Evolutionary conservation across 2,888 invertebrate species (phyloP).

Genomic region (Hedychridium roseum): DNA sequence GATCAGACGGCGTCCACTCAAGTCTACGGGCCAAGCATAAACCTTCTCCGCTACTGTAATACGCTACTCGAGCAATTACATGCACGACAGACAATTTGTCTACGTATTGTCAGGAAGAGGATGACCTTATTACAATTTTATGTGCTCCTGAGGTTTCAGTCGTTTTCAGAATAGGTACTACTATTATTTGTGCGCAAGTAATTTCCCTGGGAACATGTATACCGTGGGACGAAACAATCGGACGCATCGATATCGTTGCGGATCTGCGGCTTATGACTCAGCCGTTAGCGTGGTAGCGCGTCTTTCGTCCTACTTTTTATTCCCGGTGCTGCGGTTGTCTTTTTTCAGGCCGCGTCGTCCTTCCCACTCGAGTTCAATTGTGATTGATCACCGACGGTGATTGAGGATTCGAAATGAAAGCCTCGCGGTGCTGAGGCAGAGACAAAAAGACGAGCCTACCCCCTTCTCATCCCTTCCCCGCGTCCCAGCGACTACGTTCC

Average conservation of each 20-base stretch:
- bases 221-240: too few relatives aligned
- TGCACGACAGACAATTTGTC: background rate
- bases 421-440: constrained; percentile 42
- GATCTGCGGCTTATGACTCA: background rate
- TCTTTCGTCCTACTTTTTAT: constrained; percentile 21
- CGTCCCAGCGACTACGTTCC: constrained; percentile 14
- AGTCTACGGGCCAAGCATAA: too few relatives aligned
- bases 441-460: constrained; percentile 52
- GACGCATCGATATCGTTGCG: too few relatives aligned
- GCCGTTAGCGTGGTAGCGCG: constrained; percentile 15
- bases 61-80: too few relatives aligned
- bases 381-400: constrained; percentile 60
- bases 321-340: constrained; percentile 17
- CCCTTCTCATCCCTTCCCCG: constrained; percentile 9
- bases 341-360: constrained; percentile 21
- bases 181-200: too few relatives aligned
- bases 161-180: too few relatives aligned
- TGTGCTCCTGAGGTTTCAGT: too few relatives aligned
- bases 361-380: constrained; percentile 56
- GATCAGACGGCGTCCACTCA: too few relatives aligned
- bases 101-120: background rate
- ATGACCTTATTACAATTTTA: too few relatives aligned
- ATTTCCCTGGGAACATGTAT: too few relatives aligned
- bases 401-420: constrained; percentile 60
- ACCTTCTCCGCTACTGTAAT: too few relatives aligned